Conservation (phyloP, 2,113 vertebrate genomes). For the human (Homo sapiens) region DNA sequence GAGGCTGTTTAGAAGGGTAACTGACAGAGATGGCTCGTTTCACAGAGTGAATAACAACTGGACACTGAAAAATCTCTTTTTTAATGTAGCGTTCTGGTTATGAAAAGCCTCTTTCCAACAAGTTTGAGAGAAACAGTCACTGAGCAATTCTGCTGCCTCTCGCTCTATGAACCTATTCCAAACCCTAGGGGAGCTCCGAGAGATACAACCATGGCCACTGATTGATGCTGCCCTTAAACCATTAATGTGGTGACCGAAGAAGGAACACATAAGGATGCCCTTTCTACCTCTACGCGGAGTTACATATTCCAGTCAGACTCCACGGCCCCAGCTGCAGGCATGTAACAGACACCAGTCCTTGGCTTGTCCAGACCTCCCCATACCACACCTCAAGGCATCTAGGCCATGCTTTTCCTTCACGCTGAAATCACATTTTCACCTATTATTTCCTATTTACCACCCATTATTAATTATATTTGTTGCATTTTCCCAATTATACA, state of each 20-base stretch:
- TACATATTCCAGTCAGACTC: neutral
- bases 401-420: neutral
- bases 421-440: neutral
- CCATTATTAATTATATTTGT: neutral
- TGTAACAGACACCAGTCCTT: neutral
- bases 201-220: neutral
- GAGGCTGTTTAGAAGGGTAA: neutral
- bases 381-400: neutral
- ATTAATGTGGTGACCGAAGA: no score
- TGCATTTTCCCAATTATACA: neutral
- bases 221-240: no score
- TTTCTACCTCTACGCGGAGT: fast-evolving
- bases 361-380: fast-evolving
- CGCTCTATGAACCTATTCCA: neutral
- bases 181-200: neutral
- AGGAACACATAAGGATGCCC: neutral
- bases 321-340: neutral
- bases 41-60: neutral
- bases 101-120: neutral
- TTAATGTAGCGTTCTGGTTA: neutral
- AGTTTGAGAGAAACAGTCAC: neutral
- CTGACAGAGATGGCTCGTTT: neutral
- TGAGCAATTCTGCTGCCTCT: neutral
- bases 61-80: neutral
- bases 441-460: neutral